These are phyloP conservation scores for Patella vulgata DNA, from an alignment of 1,140 invertebrate species.

Conservation along the genomic window DNA sequence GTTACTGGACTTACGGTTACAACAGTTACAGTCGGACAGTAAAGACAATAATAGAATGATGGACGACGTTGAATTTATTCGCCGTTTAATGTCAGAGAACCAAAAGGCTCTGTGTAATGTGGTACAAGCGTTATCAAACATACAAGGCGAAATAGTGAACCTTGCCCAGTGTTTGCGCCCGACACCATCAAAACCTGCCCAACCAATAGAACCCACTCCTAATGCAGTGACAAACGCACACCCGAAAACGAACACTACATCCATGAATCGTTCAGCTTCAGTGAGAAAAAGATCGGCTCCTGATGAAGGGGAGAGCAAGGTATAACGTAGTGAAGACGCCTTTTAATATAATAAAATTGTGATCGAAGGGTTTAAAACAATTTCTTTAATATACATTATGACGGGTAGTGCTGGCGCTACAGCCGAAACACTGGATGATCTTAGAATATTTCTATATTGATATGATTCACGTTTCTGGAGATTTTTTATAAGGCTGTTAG, in stretches of 20 bases:
- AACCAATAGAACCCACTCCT: too few relatives aligned
- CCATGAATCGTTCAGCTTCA: conserved; percentile 1
- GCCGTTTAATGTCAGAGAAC: conserved; percentile 64
- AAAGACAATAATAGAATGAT: conserved; percentile 61
- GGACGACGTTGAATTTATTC: conserved; percentile 64
- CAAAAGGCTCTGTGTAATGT: conserved; percentile 65
- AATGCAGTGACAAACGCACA: background rate
- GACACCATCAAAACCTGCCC: conserved; percentile 22
- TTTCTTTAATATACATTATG: too few relatives aligned
- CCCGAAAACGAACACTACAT: conserved; percentile 4
- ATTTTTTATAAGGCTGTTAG: too few relatives aligned
- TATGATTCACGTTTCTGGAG: too few relatives aligned
- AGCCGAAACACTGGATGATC: too few relatives aligned
- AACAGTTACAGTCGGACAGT: conserved; percentile 63
- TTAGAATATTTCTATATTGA: too few relatives aligned
- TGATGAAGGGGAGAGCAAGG: conserved; percentile 36
- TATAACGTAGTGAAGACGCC: conserved; percentile 14
- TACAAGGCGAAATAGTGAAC: conserved; percentile 63
- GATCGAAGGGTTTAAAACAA: too few relatives aligned
- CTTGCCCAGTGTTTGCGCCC: conserved; percentile 58
- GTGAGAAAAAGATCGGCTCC: conserved; percentile 17
- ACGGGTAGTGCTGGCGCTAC: too few relatives aligned
- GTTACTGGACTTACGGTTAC: conserved; percentile 63
- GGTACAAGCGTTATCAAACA: conserved; percentile 61
- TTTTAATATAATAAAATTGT: too few relatives aligned